A percentile compares a stretch with the other conserved stretches of the same genome.
Evolutionary conservation across 1,140 invertebrate species (phyloP).

Genomic region (Drosophila obscura): DNA sequence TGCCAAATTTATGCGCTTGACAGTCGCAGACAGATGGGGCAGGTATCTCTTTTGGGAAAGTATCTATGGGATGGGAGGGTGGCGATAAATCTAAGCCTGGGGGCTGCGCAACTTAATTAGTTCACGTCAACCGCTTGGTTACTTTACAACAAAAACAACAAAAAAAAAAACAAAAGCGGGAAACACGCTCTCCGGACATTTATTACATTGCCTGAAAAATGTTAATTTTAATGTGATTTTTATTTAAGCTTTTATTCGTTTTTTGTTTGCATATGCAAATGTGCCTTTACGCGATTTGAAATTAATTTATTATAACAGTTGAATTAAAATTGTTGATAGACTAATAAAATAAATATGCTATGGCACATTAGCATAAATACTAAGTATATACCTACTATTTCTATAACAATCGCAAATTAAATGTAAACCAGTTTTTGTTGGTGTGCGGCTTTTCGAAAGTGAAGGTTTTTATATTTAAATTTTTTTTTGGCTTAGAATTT

Average conservation of each 20-base stretch:
- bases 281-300: conserved; percentile 11
- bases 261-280: conserved; percentile 58
- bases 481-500: neutral
- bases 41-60: conserved; percentile 45
- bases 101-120: conserved; percentile 75
- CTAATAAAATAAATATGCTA: conserved; percentile 58
- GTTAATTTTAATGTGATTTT: conserved; percentile 29
- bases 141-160: conserved; percentile 19
- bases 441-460: conserved; percentile 17
- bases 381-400: neutral
- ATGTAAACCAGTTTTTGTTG: conserved; percentile 21
- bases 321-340: conserved; percentile 28
- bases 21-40: conserved; percentile 60
- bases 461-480: conserved; percentile 23
- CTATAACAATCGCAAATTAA: conserved; percentile 2
- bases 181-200: conserved; percentile 35
- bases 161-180: conserved; percentile 20
- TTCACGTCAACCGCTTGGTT: conserved; percentile 65
- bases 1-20: conserved; percentile 57
- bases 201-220: conserved; percentile 45
- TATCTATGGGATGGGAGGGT: conserved; percentile 48
- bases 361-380: conserved; percentile 46
- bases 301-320: conserved; percentile 58
- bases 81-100: conserved; percentile 64
- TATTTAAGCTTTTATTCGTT: conserved; percentile 13